Percentiles rank a stretch among this genome's conserved stretches.
Evolutionary conservation across 2,113 vertebrate species (phyloP).

Genomic region (Muntiacus reevesi): DNA sequence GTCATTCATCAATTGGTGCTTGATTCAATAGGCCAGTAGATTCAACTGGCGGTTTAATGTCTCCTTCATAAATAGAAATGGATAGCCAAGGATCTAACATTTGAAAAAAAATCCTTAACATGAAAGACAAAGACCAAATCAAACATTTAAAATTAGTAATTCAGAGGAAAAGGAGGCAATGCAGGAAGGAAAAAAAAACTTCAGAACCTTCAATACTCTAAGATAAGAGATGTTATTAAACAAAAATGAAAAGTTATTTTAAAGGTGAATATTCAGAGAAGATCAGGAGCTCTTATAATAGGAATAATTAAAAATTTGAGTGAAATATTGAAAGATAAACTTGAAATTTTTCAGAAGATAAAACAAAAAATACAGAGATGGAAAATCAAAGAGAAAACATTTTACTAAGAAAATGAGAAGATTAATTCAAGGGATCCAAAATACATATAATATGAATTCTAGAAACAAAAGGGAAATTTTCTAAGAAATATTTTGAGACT

Average conservation of each 20-base stretch:
- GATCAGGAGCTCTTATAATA: background rate
- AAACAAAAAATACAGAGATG: background rate
- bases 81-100: background rate
- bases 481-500: background rate
- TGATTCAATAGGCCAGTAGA: background rate
- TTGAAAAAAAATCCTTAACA: background rate
- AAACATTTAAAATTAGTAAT: background rate
- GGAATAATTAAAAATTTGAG: background rate
- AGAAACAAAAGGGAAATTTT: background rate
- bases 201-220: background rate
- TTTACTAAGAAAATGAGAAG: background rate
- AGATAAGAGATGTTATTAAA: background rate
- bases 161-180: background rate
- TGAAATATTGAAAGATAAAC: background rate
- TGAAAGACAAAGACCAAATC: slow-evolving; percentile 1
- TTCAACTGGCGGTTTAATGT: background rate
- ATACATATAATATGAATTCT: background rate
- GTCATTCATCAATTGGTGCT: background rate
- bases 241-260: background rate
- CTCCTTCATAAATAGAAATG: background rate
- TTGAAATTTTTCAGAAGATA: background rate
- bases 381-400: background rate
- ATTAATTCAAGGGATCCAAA: background rate
- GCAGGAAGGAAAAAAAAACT: background rate
- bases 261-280: background rate